Base-by-base conservation (phyloP, 1,140 invertebrate genomes). In the Tetranychus urticae region DNA sequence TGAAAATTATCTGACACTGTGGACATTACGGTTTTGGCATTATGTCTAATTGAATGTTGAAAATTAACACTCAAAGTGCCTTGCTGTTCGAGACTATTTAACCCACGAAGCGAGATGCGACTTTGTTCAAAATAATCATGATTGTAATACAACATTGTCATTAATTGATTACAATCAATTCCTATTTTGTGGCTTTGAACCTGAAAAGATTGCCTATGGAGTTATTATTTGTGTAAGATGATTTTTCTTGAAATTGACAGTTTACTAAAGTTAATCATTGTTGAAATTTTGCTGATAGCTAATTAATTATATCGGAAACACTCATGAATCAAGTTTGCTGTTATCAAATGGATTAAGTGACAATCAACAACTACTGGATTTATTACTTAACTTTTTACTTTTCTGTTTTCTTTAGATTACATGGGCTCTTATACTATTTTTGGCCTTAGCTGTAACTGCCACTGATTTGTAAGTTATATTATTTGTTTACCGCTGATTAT, bases 351-450 rank as follows among this genome's bases (percentile, higher is more conserved):
- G 23, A 23, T 23, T 23, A 23, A 23, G 23, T 23, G 23, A 23
- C 23, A 23, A 23, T 23, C 10, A 55, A 55, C 10, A 55, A 13
- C 12, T 56, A 31, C 1, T 36, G 8, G 55, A 35, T 56, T 14
- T 37, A 36, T 13, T 56, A 8, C 33, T 36, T 36, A 5, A 36
- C 14, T 8, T 6, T 13, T 35, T 36, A 14, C 12, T 56, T 23
- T 45, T 12, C 1, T 56, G 31, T 35, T 61, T 64, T 45, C 56
- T 61, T 42, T 56, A 60, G 58, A 33, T 78, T 45, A 5, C 77
- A 13, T 81, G 79, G 76, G 71, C 81, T 50, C 47, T 80, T 10
- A 76, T 80, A 57, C 68, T 82, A 14, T 83, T 83, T 66, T 65
- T 80, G 52, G 74, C 77, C 31, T 71, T 83, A 7, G 79, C 76